A percentile compares a stretch with the other conserved stretches of the same genome.
phyloP scores from a whole-genome alignment of 2,888 invertebrate genomes.

The Marasmarcha lunaedactyla region DNA sequence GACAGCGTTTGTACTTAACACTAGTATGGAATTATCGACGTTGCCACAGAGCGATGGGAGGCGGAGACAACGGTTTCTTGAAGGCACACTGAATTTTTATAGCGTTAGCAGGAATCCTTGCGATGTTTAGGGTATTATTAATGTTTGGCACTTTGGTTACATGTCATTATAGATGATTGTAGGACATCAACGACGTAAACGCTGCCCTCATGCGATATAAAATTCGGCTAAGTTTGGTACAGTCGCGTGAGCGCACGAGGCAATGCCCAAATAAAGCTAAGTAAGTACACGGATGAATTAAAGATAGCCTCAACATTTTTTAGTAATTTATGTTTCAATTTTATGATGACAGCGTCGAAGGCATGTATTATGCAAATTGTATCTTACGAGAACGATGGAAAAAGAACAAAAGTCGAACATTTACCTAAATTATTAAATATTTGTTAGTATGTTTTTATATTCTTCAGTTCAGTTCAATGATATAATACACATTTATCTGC shows the following conservation, averaged over 20 bases:
- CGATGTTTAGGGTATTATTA: constrained; percentile 45
- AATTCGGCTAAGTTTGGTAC: background rate
- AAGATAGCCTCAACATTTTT: background rate
- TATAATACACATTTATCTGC: no score
- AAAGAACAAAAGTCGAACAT: no score
- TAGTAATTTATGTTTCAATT: background rate
- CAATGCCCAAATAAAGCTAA: constrained; percentile 9
- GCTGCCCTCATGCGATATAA: background rate
- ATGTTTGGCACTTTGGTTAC: constrained; percentile 28
- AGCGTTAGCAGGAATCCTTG: constrained; percentile 37
- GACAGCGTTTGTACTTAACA: constrained; percentile 38
- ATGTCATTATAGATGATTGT: constrained; percentile 6
- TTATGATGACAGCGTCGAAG: background rate
- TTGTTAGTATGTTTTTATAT: no score
- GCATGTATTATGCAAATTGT: background rate
- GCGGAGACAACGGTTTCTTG: constrained; percentile 51
- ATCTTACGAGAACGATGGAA: no score
- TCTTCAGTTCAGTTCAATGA: no score
- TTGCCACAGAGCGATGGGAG: constrained; percentile 42
- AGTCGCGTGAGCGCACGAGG: background rate
- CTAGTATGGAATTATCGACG: constrained; percentile 59
- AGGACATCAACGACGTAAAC: constrained; percentile 1
- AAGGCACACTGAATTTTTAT: constrained; percentile 41
- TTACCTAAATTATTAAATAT: no score
- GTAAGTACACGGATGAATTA: background rate